Evolutionary conservation across 2,797 vertebrate genomes (phyloP).

Genomic region (Microhierax caerulescens): DNA sequence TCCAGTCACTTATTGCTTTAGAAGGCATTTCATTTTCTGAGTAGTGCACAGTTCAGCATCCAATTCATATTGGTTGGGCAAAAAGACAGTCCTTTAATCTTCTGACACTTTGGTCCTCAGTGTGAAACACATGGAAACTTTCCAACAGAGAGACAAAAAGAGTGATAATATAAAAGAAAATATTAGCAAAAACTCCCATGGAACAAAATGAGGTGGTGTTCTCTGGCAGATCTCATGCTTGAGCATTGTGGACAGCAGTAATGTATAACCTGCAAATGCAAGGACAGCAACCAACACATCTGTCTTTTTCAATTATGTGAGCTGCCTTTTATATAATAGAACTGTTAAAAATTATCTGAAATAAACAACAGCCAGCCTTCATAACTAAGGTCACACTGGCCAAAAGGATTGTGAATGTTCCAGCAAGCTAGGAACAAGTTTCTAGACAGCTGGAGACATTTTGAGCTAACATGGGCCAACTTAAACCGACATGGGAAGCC

Average conservation of each 20-base stretch:
- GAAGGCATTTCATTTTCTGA: conserved; percentile 31
- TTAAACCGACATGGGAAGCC: conserved; percentile 55
- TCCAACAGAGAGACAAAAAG: conserved; percentile 18
- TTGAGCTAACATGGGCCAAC: conserved; percentile 60
- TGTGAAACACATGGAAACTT: conserved; percentile 16
- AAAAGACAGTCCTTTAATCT: conserved; percentile 54
- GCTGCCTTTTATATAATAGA: conserved; percentile 1
- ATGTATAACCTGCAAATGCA: background rate
- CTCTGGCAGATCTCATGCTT: background rate
- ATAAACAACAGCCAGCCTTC: conserved; percentile 41
- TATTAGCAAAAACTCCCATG: background rate
- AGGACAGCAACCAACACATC: background rate
- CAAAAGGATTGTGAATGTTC: conserved; percentile 34
- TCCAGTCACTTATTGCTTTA: conserved; percentile 37
- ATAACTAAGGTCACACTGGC: conserved; percentile 48
- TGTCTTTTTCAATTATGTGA: conserved; percentile 16
- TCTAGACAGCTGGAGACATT: conserved; percentile 69
- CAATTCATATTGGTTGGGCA: conserved; percentile 15
- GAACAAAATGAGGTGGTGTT: background rate
- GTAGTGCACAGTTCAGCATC: background rate
- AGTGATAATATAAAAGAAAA: conserved; percentile 39
- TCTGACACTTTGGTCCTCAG: conserved; percentile 43
- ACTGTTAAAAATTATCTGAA: conserved; percentile 27
- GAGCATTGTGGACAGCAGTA: background rate
- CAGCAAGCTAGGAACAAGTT: conserved; percentile 57